Percentiles rank a stretch among this genome's conserved stretches.
Evolutionary conservation across 2,113 vertebrate genomes (phyloP).

Genomic region (Gadus chalcogrammus): DNA sequence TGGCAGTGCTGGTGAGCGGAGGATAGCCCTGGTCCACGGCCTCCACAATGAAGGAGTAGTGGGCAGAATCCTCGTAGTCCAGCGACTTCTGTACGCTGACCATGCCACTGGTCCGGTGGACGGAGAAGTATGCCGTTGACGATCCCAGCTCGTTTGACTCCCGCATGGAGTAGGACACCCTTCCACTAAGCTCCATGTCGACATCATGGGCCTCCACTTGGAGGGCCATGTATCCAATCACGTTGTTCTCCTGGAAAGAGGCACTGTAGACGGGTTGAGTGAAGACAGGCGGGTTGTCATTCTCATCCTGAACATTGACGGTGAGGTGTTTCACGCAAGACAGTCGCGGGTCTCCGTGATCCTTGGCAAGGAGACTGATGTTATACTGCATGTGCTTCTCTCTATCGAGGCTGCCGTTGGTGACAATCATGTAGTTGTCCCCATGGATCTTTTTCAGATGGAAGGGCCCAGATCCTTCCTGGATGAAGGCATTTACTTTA

Average conservation of each 20-base stretch:
- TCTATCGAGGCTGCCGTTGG: constrained; percentile 79
- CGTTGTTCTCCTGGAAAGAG: constrained; percentile 79
- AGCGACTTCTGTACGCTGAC: constrained; percentile 75
- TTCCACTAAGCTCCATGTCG: constrained; percentile 80
- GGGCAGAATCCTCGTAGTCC: constrained; percentile 79
- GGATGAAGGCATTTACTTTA: constrained; percentile 75
- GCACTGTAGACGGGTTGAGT: constrained; percentile 69
- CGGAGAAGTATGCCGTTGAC: constrained; percentile 56
- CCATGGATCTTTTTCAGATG: constrained; percentile 78
- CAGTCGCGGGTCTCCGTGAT: constrained; percentile 77
- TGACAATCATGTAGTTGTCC: constrained; percentile 85
- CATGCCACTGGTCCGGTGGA: constrained; percentile 78
- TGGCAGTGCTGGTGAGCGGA: constrained; percentile 73
- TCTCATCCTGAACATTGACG: constrained; percentile 83
- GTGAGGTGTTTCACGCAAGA: constrained; percentile 71
- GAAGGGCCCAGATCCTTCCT: constrained; percentile 77
- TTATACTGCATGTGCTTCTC: constrained; percentile 81
- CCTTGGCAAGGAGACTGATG: constrained; percentile 78
- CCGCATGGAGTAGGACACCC: constrained; percentile 80
- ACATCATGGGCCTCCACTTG: constrained; percentile 78
- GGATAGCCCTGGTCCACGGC: constrained; percentile 84
- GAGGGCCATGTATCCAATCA: constrained; percentile 67
- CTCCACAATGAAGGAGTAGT: constrained; percentile 79
- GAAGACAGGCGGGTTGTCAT: constrained; percentile 87
- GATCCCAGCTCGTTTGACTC: constrained; percentile 54